phyloP scores from a whole-genome alignment of 2,797 vertebrate genomes.

The Hydrolagus colliei region DNA sequence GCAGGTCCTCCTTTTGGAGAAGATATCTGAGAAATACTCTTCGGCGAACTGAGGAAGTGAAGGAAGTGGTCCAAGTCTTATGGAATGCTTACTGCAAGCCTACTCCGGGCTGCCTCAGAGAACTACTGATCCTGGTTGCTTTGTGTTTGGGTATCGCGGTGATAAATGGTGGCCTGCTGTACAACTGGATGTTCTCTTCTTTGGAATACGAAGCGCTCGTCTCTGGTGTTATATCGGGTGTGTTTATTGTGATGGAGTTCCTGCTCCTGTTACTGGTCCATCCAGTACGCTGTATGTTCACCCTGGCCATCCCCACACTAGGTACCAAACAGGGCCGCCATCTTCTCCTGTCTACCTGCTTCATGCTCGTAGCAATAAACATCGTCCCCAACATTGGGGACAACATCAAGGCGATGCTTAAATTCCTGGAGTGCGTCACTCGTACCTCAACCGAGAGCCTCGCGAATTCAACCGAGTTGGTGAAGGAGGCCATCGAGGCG shows the following conservation, averaged over 20 bases:
- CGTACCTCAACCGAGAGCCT: conserved; percentile 70
- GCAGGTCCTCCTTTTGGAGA: too few relatives aligned
- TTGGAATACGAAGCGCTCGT: conserved; percentile 53
- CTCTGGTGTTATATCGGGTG: conserved; percentile 40
- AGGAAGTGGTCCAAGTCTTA: conserved; percentile 42
- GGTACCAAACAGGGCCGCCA: conserved; percentile 75
- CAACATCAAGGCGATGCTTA: conserved; percentile 62
- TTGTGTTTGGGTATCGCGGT: conserved; percentile 59
- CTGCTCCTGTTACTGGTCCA: conserved; percentile 64
- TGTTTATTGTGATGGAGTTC: conserved; percentile 56
- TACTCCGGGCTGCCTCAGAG: conserved; percentile 48
- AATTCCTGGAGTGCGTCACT: conserved; percentile 70
- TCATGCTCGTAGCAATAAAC: conserved; percentile 65
- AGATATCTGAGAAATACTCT: not conserved
- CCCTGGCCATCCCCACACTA: conserved; percentile 68
- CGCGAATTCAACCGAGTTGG: conserved; percentile 64
- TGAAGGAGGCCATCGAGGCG: conserved; percentile 53
- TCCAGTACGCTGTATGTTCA: conserved; percentile 78
- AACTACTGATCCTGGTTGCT: conserved; percentile 59
- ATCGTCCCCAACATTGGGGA: conserved; percentile 67
- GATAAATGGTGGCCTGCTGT: conserved; percentile 54
- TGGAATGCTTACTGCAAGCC: conserved; percentile 73
- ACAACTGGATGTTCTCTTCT: conserved; percentile 67
- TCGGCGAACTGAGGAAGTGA: conserved; percentile 14
- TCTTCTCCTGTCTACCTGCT: conserved; percentile 67